Base-by-base conservation (phyloP, 2,113 vertebrate species). In the Chaenocephalus aceratus region DNA sequence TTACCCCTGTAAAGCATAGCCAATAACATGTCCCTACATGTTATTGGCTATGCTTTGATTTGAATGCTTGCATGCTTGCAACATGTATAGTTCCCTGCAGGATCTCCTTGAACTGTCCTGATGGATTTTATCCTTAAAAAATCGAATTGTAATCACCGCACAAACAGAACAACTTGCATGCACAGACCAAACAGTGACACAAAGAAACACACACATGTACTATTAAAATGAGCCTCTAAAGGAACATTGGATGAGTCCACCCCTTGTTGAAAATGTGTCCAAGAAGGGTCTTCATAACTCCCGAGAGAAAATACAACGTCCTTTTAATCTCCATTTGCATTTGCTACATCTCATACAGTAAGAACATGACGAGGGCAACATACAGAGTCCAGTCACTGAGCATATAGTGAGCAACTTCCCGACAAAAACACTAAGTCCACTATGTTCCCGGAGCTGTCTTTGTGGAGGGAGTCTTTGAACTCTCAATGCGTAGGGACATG, bases 281-380 rank as follows among this genome's bases (percentile, higher is more conserved):
- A 87, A 82, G 68, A 86, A 82, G 59, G 30, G 69, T 52, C 46
- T 12, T 23, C 46, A 36, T 23, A 41, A 87, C 81, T 64, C 86
- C 60, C 49, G 82, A 72, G 84, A 85, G 89, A 93, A 30, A 90
- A 90, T 89, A 90, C 90, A 89, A 83, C 34, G 83, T 91, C 86
- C 87, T 92, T 88, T 88, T 88, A 46, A 64, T 86, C 85, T 82
- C 71, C 80, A 80, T 84, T 86, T 88, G 87, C 78, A 88, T 88
- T 90, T 91, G 84, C 89, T 91, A 94, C 87, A 91, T 88, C 86
- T 89, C 88, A 87, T 90, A 93, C 90, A 93, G 87, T 90, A 88
- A 91, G 86, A 88, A 89, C 90, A 92, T 68, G 79, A 92, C 91
- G 76, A 89, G 86, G 77, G 80, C 81, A 87, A 90, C 88, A 89